These are phyloP conservation scores for Chaetura pelagica DNA, from an alignment of 2,113 vertebrate genomes.

Conservation along the genomic window DNA sequence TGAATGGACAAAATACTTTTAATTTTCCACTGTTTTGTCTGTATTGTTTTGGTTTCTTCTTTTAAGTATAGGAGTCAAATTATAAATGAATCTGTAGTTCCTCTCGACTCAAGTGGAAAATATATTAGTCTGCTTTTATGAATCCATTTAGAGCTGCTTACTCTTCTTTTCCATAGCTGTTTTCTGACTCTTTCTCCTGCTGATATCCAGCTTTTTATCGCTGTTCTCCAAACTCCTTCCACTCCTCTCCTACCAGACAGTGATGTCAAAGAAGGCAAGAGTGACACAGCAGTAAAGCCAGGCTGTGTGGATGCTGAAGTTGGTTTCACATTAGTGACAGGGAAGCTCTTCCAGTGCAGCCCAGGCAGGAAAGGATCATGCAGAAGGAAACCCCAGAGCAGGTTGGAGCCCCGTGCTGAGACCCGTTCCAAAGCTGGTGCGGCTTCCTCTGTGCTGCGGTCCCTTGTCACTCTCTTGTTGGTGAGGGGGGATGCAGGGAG, in stretches of 20 bases:
- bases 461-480: not conserved
- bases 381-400: not conserved
- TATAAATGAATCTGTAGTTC: not conserved
- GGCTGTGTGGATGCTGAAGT: not conserved
- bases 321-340: not conserved
- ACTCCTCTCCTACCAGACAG: not conserved
- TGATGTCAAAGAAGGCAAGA: not conserved
- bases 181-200: not conserved
- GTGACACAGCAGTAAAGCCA: not conserved
- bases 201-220: not conserved
- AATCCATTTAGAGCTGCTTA: slow-evolving; percentile 2
- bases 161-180: not conserved
- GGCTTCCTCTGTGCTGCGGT: accelerated
- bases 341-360: not conserved
- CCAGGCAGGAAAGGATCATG: not conserved
- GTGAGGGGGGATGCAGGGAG: not conserved
- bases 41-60: not conserved
- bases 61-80: not conserved
- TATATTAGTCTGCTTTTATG: slow-evolving; percentile 32
- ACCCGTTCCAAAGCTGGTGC: not conserved
- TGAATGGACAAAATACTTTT: not conserved
- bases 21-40: slow-evolving; percentile 25
- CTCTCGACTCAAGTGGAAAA: not conserved
- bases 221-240: not conserved
- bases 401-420: not conserved